Percentiles rank a stretch among this genome's conserved stretches.
These are phyloP conservation scores for Centruroides vittatus DNA, from an alignment of 1,140 invertebrate genomes.

Conservation along the genomic window DNA sequence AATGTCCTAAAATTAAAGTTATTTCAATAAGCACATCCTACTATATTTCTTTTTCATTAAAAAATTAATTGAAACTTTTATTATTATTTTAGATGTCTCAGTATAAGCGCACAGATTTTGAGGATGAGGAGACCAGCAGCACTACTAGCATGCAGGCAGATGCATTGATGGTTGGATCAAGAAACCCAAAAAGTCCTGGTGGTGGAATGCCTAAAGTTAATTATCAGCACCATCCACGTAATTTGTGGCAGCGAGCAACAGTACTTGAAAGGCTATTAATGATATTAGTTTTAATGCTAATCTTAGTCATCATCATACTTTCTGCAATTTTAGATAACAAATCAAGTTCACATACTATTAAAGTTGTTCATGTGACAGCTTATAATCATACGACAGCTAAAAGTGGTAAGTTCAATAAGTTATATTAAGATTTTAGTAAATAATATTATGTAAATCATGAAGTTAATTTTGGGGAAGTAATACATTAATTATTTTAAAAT, in stretches of 20 bases:
- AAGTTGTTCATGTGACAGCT: conserved; percentile 13
- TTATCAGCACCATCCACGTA: conserved; percentile 24
- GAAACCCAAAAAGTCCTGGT: not conserved
- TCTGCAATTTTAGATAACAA: conserved; percentile 40
- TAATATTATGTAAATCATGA: too few relatives aligned
- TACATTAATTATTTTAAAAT: too few relatives aligned
- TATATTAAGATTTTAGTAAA: too few relatives aligned
- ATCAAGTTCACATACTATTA: conserved; percentile 15
- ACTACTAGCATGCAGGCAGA: conserved; percentile 21
- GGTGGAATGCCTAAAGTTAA: conserved; percentile 27
- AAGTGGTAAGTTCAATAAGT: too few relatives aligned
- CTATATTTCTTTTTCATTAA: too few relatives aligned
- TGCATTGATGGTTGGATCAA: conserved; percentile 3
- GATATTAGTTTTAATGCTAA: conserved; percentile 38
- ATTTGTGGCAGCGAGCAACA: conserved; percentile 45
- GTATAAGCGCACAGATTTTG: conserved; percentile 35
- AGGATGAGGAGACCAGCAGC: conserved; percentile 33
- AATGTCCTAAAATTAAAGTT: too few relatives aligned
- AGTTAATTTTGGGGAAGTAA: too few relatives aligned
- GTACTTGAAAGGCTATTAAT: conserved; percentile 42
- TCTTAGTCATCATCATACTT: conserved; percentile 29
- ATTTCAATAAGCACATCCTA: too few relatives aligned
- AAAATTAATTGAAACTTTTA: too few relatives aligned
- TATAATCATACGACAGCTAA: too few relatives aligned
- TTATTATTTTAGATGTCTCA: conserved; percentile 31